Conservation (phyloP, 1,140 invertebrate species). For the Andricus grossulariae region DNA sequence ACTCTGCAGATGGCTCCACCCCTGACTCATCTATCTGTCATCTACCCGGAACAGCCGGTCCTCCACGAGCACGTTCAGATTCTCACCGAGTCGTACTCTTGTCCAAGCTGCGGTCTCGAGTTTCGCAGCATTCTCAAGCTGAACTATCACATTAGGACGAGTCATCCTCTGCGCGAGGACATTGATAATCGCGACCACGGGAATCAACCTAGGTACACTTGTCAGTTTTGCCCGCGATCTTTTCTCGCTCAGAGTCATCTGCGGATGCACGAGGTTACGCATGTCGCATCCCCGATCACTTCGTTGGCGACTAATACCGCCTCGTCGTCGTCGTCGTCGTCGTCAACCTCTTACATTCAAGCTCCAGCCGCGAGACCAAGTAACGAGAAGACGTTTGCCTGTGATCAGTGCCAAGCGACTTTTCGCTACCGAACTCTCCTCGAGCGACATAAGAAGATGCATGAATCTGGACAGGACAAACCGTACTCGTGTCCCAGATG, state of each 20-base stretch:
- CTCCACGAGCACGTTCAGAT: constrained; percentile 65
- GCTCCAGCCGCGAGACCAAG: constrained; percentile 19
- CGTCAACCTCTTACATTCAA: constrained; percentile 32
- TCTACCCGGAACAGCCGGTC: constrained; percentile 54
- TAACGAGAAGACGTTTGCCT: constrained; percentile 68
- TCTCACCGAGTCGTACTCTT: constrained; percentile 65
- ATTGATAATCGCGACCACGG: constrained; percentile 49
- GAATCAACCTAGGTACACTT: constrained; percentile 60
- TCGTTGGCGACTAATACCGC: constrained; percentile 5
- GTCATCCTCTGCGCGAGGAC: constrained; percentile 59
- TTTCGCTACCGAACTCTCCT: constrained; percentile 72
- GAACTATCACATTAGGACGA: constrained; percentile 70
- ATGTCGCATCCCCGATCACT: constrained; percentile 43
- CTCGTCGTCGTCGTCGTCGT: neutral
- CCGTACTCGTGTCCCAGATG: constrained; percentile 72
- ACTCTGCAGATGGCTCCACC: constrained; percentile 59
- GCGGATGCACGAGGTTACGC: constrained; percentile 67
- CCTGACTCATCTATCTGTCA: constrained; percentile 46
- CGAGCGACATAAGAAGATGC: constrained; percentile 71
- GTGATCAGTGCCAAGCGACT: constrained; percentile 70
- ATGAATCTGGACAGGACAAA: constrained; percentile 67
- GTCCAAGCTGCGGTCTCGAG: constrained; percentile 68
- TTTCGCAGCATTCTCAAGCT: constrained; percentile 68
- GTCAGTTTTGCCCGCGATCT: constrained; percentile 63
- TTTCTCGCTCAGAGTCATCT: constrained; percentile 67